Evolutionary conservation across 2,113 vertebrate genomes (phyloP).

Genomic region (Microcebus murinus): DNA sequence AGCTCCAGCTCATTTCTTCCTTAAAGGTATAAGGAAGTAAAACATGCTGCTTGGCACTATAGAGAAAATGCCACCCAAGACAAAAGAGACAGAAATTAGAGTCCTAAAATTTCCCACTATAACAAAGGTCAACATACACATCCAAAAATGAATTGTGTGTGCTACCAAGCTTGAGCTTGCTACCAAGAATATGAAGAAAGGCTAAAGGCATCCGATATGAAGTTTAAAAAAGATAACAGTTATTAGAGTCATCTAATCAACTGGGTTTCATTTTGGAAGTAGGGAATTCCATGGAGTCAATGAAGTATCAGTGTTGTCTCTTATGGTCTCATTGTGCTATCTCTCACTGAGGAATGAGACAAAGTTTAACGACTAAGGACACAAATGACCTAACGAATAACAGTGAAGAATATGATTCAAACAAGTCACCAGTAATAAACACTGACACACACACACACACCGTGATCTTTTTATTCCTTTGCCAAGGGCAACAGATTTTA

Average conservation of each 20-base stretch:
- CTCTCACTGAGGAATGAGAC: background rate
- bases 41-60: background rate
- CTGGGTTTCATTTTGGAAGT: background rate
- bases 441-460: conserved; percentile 23
- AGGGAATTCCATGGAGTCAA: background rate
- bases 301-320: background rate
- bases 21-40: too few species aligned
- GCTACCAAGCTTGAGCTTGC: background rate
- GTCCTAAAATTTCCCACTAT: conserved; percentile 37
- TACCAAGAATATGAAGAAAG: background rate
- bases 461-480: conserved; percentile 46
- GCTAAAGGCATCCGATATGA: background rate
- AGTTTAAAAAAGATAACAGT: background rate
- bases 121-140: conserved; percentile 42
- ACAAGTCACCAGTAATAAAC: conserved; percentile 2
- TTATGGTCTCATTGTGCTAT: conserved; percentile 26
- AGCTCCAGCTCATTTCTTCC: background rate
- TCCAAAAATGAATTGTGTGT: conserved; percentile 13
- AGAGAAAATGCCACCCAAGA: conserved; percentile 3
- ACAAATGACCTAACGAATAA: conserved; percentile 63
- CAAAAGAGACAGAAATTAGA: background rate
- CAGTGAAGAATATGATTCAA: conserved; percentile 47
- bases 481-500: conserved; percentile 46
- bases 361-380: conserved; percentile 42
- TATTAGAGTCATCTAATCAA: conserved; percentile 39